A percentile compares a stretch with the other conserved stretches of the same genome.
phyloP scores from a whole-genome alignment of 2,113 vertebrate species.

The Corythornis madagascariensis region DNA sequence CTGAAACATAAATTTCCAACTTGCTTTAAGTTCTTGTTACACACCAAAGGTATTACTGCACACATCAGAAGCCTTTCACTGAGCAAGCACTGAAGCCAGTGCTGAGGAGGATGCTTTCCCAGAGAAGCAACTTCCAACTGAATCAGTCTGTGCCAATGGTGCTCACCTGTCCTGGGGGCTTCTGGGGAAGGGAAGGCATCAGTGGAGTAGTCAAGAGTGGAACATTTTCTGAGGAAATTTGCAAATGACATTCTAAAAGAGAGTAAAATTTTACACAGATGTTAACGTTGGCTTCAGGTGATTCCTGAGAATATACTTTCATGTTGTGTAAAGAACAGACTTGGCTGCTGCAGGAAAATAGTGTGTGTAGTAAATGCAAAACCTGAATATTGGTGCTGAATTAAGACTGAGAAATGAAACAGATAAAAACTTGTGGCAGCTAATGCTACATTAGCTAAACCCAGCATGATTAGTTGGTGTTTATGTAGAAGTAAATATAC shows the following conservation, averaged over 20 bases:
- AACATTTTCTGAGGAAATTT: neutral
- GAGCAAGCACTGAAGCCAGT: neutral
- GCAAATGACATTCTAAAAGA: neutral
- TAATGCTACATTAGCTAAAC: neutral
- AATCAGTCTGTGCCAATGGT: neutral
- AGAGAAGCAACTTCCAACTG: neutral
- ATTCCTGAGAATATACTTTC: neutral
- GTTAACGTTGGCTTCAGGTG: neutral
- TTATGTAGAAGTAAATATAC: neutral
- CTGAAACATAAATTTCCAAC: neutral
- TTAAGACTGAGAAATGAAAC: neutral
- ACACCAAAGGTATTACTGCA: neutral
- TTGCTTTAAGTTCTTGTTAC: neutral
- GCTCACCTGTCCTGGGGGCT: neutral
- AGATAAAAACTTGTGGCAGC: neutral
- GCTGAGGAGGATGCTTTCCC: neutral
- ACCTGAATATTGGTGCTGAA: rapidly evolving
- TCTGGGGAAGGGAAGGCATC: neutral
- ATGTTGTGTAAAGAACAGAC: neutral
- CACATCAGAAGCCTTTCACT: neutral
- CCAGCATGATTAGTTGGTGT: neutral
- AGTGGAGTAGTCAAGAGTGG: neutral
- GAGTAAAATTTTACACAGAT: neutral
- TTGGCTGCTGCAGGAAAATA: neutral
- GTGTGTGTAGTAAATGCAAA: neutral